Percentiles rank a stretch among this genome's conserved stretches.
Evolutionary conservation across 2,113 vertebrate species (phyloP).

Genomic region (Progne subis): DNA sequence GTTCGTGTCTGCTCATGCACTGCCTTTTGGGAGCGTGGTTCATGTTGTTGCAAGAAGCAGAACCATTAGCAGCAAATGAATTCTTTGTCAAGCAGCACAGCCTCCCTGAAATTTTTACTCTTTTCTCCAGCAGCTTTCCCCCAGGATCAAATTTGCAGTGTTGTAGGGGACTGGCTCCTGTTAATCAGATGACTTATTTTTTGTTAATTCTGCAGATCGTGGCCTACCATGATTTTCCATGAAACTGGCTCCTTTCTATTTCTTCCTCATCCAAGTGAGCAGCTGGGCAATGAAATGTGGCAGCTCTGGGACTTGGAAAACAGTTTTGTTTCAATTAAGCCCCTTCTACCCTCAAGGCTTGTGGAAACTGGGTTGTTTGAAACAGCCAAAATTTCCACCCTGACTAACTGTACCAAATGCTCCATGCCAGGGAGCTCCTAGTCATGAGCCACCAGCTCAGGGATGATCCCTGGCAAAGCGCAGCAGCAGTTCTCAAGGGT

Average conservation of each 20-base stretch:
- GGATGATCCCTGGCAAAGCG: background rate
- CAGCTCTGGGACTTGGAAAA: background rate
- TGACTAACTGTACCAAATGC: background rate
- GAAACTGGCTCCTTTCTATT: background rate
- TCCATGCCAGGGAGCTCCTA: background rate
- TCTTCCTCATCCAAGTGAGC: background rate
- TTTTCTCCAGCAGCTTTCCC: background rate
- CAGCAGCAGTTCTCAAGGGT: background rate
- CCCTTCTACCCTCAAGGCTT: background rate
- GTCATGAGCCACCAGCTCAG: background rate
- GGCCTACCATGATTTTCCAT: conserved; percentile 9
- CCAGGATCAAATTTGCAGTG: background rate
- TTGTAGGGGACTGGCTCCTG: background rate
- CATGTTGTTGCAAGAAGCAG: conserved; percentile 26
- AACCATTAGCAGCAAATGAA: background rate
- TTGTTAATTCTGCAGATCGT: background rate
- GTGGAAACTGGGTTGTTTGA: background rate
- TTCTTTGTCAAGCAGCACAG: conserved; percentile 14
- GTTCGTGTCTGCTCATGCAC: conserved; percentile 13
- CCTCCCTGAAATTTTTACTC: background rate
- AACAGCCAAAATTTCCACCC: background rate
- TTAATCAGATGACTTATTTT: background rate
- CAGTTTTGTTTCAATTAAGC: background rate
- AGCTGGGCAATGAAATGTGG: background rate
- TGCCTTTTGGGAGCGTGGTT: conserved; percentile 29